A percentile compares a stretch with the other conserved stretches of the same genome.
Conservation (phyloP, 2,888 invertebrate species). For the Prionchulus punctatus region DNA sequence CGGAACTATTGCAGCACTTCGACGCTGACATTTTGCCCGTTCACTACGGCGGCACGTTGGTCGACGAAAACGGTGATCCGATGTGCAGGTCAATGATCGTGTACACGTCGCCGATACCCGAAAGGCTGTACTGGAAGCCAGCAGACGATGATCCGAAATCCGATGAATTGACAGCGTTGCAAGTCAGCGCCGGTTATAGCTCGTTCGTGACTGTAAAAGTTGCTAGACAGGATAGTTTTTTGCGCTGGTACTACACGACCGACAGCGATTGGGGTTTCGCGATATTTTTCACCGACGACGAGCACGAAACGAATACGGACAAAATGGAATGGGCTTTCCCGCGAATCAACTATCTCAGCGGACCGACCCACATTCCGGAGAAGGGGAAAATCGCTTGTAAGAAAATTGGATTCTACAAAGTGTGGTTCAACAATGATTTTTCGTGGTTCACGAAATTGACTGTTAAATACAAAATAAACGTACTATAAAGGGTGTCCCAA, state of each 20-base stretch:
- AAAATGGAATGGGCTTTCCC: too few relatives aligned
- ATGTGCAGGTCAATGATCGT: slow-evolving; percentile 15
- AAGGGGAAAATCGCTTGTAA: not conserved
- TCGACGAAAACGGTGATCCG: slow-evolving; percentile 19
- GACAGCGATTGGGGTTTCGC: not conserved
- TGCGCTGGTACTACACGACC: not conserved
- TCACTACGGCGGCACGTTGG: slow-evolving; percentile 21
- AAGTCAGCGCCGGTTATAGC: not conserved
- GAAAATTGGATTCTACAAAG: not conserved
- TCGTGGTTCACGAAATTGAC: not conserved
- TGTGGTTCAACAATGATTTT: not conserved
- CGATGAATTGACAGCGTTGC: not conserved
- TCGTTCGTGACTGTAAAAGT: not conserved
- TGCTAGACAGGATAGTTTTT: not conserved
- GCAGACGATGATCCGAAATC: not conserved
- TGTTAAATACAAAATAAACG: too few relatives aligned
- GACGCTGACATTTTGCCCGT: slow-evolving; percentile 18
- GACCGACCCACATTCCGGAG: not conserved
- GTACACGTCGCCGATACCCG: not conserved
- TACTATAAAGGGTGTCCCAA: too few relatives aligned
- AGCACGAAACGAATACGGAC: too few relatives aligned
- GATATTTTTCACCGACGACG: not conserved
- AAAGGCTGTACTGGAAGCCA: not conserved
- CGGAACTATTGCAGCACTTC: slow-evolving; percentile 15
- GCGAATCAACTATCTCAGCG: too few relatives aligned